Evolutionary conservation across 1,140 invertebrate species (phyloP), one percentile per base, ranked within the genome.

Genomic region (Chironomus striatipennis): DNA sequence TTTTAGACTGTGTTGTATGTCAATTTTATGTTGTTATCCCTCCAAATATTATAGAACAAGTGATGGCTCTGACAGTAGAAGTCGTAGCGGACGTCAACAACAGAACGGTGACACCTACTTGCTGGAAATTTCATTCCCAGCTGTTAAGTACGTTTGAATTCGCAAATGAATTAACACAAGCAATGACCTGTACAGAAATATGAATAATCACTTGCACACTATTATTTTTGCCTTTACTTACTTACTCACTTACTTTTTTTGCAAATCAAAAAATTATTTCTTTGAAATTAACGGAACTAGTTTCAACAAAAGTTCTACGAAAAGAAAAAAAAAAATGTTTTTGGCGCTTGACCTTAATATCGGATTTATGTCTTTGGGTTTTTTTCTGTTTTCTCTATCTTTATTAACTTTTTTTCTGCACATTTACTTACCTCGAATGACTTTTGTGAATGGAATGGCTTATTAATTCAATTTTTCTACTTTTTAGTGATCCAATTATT

Each of bases 111-210:
- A 95, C 84, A 93, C 92, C 77, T 96, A 96, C 86, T 90, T 88
- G 85, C 88, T 96, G 80, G 91, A 94, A 85, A 92, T 96, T 81
- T 89, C 91, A 79, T 96, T 96, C 88, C 93, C 93, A 79, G 90
- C 93, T 78, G 89, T 94, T 85, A 94, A 93, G 93, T 95, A 91
- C 93, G 92, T 90, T 75, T 76, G 47, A n/a, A n/a, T 57, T 57
- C 47, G 8, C 24, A 34, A 34, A 34, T 34, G 24, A 34, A 34
- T 34, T 34, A 34, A 34, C 24, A 34, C 24, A 34, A 34, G 24
- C 57, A 64, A 18, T 64, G 57, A 18, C 12, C 21, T 72, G 15
- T 15, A 57, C 47, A 57, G 47, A n/a, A 24, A 21, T n/a, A n/a
- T 70, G n/a, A 70, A 21, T 70, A 18, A 20, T 67, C 10, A 57